These are phyloP conservation scores for Holacanthella duospinosa DNA, from an alignment of 2,888 invertebrate genomes.

Conservation along the genomic window DNA sequence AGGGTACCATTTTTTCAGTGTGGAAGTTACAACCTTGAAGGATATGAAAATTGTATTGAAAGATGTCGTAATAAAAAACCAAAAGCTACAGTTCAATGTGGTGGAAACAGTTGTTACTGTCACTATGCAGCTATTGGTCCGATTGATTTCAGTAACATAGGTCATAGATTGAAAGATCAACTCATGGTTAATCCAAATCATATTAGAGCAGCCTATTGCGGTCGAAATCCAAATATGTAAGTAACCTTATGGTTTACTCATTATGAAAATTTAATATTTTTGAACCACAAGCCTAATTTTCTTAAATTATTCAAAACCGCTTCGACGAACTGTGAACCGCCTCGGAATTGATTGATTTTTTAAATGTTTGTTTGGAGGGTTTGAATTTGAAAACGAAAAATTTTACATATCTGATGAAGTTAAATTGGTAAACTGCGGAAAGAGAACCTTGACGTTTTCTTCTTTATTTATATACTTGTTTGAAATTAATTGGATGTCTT, in stretches of 20 bases:
- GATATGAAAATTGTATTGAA: neutral
- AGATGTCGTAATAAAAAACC: neutral
- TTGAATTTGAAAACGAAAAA: too few relatives aligned
- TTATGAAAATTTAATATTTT: neutral
- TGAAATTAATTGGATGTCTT: too few relatives aligned
- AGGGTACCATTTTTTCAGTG: neutral
- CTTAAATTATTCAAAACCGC: too few relatives aligned
- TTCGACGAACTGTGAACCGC: too few relatives aligned
- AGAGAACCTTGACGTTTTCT: too few relatives aligned
- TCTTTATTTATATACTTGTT: too few relatives aligned
- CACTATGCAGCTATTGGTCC: neutral
- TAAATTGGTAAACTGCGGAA: too few relatives aligned
- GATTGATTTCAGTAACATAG: neutral
- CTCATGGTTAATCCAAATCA: neutral
- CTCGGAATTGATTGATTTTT: too few relatives aligned
- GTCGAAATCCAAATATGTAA: neutral
- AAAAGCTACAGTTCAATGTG: neutral
- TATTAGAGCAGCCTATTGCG: neutral
- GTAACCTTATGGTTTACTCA: neutral
- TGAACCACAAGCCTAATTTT: too few relatives aligned
- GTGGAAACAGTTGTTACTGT: neutral
- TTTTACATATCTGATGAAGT: too few relatives aligned
- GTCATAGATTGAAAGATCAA: neutral
- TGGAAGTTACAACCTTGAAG: neutral
- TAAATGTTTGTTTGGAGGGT: too few relatives aligned